These are phyloP conservation scores for Eleutherodactylus coqui DNA, from an alignment of 2,797 vertebrate species.

Conservation along the genomic window DNA sequence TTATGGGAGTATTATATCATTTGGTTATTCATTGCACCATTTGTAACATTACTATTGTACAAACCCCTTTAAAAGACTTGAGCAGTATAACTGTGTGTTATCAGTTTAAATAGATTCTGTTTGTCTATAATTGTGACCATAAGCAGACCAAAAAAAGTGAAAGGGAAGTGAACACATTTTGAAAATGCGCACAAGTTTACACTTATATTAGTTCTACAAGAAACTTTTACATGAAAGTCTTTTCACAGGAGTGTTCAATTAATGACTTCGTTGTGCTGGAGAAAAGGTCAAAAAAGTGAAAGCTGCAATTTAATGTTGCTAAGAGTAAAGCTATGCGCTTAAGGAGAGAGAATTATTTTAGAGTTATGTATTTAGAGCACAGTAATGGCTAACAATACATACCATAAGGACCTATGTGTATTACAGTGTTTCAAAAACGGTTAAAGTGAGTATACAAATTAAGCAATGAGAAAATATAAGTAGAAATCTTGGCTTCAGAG, in stretches of 20 bases:
- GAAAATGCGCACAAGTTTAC: not conserved
- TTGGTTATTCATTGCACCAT: no score
- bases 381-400: not conserved
- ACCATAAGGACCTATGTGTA: not conserved
- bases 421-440: no score
- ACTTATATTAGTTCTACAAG: not conserved
- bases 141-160: not conserved
- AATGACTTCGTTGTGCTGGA: not conserved
- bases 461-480: no score
- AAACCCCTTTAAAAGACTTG: no score
- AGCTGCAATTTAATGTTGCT: conserved; percentile 16
- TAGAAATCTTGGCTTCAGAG: no score
- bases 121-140: no score
- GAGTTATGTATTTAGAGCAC: not conserved
- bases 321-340: conserved; percentile 3
- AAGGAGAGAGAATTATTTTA: not conserved
- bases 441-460: no score
- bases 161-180: not conserved
- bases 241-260: not conserved
- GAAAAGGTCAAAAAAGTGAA: conserved; percentile 11
- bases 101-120: no score
- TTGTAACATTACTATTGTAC: no score
- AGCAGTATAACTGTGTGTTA: no score
- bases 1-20: no score
- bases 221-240: not conserved